Percentiles rank a stretch among this genome's conserved stretches.
Conservation (phyloP, 2,888 invertebrate genomes). For the Philereme transversata region DNA sequence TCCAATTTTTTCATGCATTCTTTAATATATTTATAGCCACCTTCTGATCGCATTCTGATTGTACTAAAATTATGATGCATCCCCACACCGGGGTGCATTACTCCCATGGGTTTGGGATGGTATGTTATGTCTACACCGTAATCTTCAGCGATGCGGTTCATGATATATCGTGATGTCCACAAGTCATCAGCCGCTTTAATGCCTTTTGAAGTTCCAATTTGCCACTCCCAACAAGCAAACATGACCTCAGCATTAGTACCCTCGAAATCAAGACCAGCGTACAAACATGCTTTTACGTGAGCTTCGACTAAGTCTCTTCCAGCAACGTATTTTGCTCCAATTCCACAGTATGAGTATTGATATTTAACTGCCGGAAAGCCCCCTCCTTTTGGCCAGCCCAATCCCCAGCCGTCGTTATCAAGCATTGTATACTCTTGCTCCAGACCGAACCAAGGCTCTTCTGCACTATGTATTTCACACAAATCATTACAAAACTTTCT, state of each 20-base stretch:
- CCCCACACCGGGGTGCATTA: conserved; percentile 94
- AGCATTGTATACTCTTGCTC: conserved; percentile 96
- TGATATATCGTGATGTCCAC: conserved; percentile 93
- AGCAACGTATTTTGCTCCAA: conserved; percentile 95
- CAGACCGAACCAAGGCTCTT: conserved; percentile 95
- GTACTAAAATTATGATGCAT: conserved; percentile 97
- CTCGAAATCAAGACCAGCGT: conserved; percentile 95
- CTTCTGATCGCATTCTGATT: conserved; percentile 91
- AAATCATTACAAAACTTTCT: conserved; percentile 88
- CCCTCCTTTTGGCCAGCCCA: conserved; percentile 97
- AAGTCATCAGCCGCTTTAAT: conserved; percentile 92
- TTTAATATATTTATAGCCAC: conserved; percentile 90
- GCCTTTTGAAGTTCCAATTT: conserved; percentile 95
- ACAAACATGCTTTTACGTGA: conserved; percentile 92
- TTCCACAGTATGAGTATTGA: conserved; percentile 95
- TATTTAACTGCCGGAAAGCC: conserved; percentile 95
- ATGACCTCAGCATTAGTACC: conserved; percentile 99
- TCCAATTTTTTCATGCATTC: conserved; percentile 96
- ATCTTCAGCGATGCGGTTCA: conserved; percentile 93
- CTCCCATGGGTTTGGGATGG: conserved; percentile 90
- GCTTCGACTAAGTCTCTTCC: conserved; percentile 97
- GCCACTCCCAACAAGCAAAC: conserved; percentile 96
- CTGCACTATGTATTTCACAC: conserved; percentile 86
- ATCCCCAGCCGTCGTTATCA: conserved; percentile 93
- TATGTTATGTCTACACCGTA: conserved; percentile 89